Conservation (phyloP, 2,888 invertebrate genomes). For the Chymomyza caudatula region DNA sequence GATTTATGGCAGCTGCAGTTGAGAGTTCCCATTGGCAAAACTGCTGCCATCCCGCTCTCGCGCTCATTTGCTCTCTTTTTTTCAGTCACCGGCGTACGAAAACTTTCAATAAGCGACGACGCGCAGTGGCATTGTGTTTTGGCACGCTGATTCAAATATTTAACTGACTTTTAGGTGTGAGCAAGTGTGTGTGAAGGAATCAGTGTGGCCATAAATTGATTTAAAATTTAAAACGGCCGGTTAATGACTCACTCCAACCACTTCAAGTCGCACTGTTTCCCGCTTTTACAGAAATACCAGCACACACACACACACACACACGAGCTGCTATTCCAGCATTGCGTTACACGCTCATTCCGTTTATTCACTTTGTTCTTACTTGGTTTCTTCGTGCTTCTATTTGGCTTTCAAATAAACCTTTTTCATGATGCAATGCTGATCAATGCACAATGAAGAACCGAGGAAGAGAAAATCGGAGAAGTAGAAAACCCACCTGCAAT, state of each 20-base stretch:
- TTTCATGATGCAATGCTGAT: background rate
- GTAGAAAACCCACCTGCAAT: background rate
- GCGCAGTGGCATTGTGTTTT: slow-evolving; percentile 24
- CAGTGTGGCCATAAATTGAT: background rate
- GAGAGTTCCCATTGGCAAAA: background rate
- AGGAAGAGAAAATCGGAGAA: too few relatives aligned
- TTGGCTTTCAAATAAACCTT: background rate
- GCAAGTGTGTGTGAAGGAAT: background rate
- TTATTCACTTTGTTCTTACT: background rate
- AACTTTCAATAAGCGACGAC: slow-evolving; percentile 24
- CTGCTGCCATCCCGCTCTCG: background rate
- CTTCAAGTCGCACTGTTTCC: slow-evolving; percentile 34
- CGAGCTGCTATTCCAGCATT: slow-evolving; percentile 64
- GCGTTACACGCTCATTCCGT: slow-evolving; percentile 42
- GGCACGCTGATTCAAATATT: slow-evolving; percentile 31
- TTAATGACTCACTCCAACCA: slow-evolving; percentile 63
- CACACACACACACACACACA: slow-evolving; percentile 20
- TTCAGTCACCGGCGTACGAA: slow-evolving; percentile 4
- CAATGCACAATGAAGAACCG: too few relatives aligned
- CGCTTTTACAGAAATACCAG: slow-evolving; percentile 10
- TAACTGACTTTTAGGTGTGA: slow-evolving; percentile 49
- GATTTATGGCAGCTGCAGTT: slow-evolving; percentile 51
- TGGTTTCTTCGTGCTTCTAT: background rate
- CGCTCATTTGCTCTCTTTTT: background rate
- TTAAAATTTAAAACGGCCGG: slow-evolving; percentile 37